Base-by-base conservation (phyloP, 2,797 vertebrate genomes). In the Dryobates pubescens region DNA sequence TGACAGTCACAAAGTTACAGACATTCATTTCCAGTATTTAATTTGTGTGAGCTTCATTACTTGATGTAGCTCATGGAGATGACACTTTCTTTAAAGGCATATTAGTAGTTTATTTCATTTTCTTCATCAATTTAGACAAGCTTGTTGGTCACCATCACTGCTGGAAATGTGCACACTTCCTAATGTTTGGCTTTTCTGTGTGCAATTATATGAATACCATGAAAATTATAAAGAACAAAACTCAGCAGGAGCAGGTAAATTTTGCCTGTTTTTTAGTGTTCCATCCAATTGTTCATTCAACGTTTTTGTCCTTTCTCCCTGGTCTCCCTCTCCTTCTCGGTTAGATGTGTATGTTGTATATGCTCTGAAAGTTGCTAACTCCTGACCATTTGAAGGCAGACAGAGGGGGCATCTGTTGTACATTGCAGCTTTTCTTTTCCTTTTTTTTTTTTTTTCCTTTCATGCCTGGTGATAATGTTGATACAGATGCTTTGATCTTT, bases 401-500 rank as follows among this genome's bases (percentile, higher is more conserved):
- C 69, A 87, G 81, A 92, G 27, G 49, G 32, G 73, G 51, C 27
- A 91, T 93, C 88, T 95, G 89, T 71, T 95, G 67, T 76, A 73
- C 93, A 82, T 95, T 2, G 1, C 9, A 18, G 14, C 5, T 24
- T 75, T 47, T 47, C 23, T 51, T 23, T 10, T 88, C 74, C 13
- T 24, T 24, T 7, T 51, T 24, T 51, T 51, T 86, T 36, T 36
- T 36, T 36, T 36, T 36, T 36, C 74, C 58, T 71, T 85, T 26
- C 4, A 57, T 67, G 87, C 69, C 82, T 86, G 59, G 77, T 80
- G 77, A 90, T 95, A 95, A 89, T 82, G 74, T 76, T 92, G 80
- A 89, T 94, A 51, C 62, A 86, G 85, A 79, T 84, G 89, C 94
- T 96, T 97, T 97, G 91, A 96, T 93, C 92, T 95, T 93, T 69